These are phyloP conservation scores for Ephestia elutella DNA, from an alignment of 1,140 invertebrate genomes.

Conservation along the genomic window DNA sequence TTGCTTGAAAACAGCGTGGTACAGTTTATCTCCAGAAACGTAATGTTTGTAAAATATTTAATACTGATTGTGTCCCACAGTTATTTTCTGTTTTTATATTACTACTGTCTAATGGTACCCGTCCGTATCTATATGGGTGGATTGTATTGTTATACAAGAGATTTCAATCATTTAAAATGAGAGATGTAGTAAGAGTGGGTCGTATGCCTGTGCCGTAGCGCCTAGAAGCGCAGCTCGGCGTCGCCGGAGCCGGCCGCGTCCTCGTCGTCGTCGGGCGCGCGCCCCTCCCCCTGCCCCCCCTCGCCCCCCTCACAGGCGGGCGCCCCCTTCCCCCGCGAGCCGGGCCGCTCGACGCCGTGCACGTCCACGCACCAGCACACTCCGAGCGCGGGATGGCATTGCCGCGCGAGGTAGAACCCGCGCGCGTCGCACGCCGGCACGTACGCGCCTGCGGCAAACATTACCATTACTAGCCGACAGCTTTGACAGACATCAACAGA, in stretches of 20 bases:
- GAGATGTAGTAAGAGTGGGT: too few species aligned
- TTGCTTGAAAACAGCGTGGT: too few species aligned
- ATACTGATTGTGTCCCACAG: too few species aligned
- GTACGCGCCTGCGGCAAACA: slow-evolving; percentile 77
- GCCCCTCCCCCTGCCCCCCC: slow-evolving; percentile 15
- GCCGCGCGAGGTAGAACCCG: slow-evolving; percentile 89
- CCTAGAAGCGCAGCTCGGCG: slow-evolving; percentile 53
- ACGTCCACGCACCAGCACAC: slow-evolving; percentile 96
- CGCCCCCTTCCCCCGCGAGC: slow-evolving; percentile 87
- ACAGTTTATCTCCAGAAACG: not conserved
- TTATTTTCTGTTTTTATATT: too few species aligned
- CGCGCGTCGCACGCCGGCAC: slow-evolving; percentile 89
- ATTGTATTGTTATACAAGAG: too few species aligned
- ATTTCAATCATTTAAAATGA: too few species aligned
- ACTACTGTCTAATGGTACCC: too few species aligned
- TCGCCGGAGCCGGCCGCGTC: slow-evolving; percentile 49
- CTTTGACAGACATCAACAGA: too few species aligned
- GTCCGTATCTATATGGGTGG: too few species aligned
- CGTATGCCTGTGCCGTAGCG: too few species aligned
- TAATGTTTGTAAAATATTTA: not conserved
- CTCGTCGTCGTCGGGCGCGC: slow-evolving; percentile 47
- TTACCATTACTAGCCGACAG: too few species aligned
- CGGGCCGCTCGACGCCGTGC: slow-evolving; percentile 91
- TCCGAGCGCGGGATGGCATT: slow-evolving; percentile 88
- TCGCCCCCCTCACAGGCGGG: slow-evolving; percentile 86